These are phyloP conservation scores for Aleiodes alternator DNA, from an alignment of 2,888 invertebrate genomes.

Conservation along the genomic window DNA sequence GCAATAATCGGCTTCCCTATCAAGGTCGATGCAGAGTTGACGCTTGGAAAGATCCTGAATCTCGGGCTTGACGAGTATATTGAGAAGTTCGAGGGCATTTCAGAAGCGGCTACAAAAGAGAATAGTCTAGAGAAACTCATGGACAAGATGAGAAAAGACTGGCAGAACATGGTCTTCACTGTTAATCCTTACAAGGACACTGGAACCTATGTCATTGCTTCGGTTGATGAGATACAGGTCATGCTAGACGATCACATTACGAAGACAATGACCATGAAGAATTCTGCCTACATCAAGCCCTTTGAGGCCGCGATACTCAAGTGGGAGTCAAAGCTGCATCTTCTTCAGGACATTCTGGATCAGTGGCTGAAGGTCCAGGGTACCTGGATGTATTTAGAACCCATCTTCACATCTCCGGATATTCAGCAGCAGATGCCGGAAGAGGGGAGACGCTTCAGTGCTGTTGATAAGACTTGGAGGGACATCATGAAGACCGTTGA, in stretches of 20 bases:
- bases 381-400: constrained; percentile 97
- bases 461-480: constrained; percentile 97
- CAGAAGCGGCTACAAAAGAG: constrained; percentile 97
- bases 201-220: constrained; percentile 91
- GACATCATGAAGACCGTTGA: constrained; percentile 93
- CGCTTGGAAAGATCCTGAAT: constrained; percentile 89
- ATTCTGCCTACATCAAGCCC: constrained; percentile 96
- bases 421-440: constrained; percentile 99
- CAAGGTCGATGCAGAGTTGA: constrained; percentile 85
- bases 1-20: constrained; percentile 95
- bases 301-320: constrained; percentile 88
- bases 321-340: constrained; percentile 91
- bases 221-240: constrained; percentile 95
- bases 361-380: constrained; percentile 96
- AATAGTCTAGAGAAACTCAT: constrained; percentile 92
- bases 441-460: constrained; percentile 94
- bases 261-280: constrained; percentile 97
- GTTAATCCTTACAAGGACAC: constrained; percentile 90
- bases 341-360: constrained; percentile 93
- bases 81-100: constrained; percentile 90
- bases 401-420: constrained; percentile 97
- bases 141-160: constrained; percentile 93
- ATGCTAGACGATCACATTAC: constrained; percentile 96
- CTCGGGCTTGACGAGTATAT: constrained; percentile 91
- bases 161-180: constrained; percentile 87